Conservation (phyloP, 2,113 vertebrate genomes). For the Elephas maximus region DNA sequence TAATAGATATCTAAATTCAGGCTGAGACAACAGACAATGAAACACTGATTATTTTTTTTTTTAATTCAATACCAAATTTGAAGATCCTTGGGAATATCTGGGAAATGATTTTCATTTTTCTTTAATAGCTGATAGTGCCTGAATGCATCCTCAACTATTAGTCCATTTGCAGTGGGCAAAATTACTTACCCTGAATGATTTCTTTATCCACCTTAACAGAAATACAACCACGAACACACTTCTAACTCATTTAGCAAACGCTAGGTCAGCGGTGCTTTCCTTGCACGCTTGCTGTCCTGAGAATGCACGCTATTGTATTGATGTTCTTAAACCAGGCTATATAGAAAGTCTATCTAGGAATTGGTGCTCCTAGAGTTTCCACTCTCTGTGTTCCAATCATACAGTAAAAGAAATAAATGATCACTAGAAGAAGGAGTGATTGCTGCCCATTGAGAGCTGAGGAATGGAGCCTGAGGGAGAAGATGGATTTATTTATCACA, state of each 20-base stretch:
- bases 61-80: background rate
- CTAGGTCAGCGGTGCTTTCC: constrained; percentile 1
- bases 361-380: constrained; percentile 21
- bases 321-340: constrained; percentile 65
- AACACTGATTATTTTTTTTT: constrained; percentile 1
- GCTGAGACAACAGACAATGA: background rate
- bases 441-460: constrained; percentile 46
- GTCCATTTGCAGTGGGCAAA: constrained; percentile 55
- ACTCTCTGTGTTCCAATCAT: constrained; percentile 56
- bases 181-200: constrained; percentile 71
- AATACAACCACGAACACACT: constrained; percentile 28
- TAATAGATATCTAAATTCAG: constrained; percentile 17
- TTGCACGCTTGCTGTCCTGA: background rate
- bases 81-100: background rate
- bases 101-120: constrained; percentile 26
- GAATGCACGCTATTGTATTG: constrained; percentile 20
- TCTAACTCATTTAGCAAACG: background rate
- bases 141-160: background rate
- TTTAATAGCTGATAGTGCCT: background rate
- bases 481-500: constrained; percentile 57
- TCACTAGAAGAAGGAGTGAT: constrained; percentile 35
- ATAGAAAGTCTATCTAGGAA: constrained; percentile 63
- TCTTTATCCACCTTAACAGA: constrained; percentile 53
- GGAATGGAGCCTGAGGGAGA: constrained; percentile 61
- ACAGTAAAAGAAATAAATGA: constrained; percentile 70